Conservation (phyloP, 2,113 vertebrate genomes). For the Malurus alboscapulatus region DNA sequence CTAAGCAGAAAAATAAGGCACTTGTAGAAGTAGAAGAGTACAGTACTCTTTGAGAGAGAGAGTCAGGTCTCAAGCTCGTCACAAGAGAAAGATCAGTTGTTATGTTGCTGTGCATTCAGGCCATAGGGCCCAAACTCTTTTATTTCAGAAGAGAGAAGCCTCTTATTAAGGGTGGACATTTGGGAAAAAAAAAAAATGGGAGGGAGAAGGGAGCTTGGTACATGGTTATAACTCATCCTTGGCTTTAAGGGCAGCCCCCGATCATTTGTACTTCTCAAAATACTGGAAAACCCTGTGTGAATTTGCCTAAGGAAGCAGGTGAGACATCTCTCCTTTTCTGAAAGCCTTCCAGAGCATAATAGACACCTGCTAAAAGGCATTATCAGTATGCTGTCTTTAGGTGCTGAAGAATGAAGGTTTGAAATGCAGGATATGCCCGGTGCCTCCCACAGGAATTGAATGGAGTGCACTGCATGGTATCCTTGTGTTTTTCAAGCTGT, state of each 20-base stretch:
- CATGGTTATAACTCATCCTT: not conserved
- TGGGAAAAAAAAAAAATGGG: not conserved
- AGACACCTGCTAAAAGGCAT: not conserved
- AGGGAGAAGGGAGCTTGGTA: not conserved
- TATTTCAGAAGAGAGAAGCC: not conserved
- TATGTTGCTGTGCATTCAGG: not conserved
- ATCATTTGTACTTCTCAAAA: not conserved
- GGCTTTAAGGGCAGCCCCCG: not conserved
- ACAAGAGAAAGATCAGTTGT: not conserved
- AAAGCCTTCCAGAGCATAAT: not conserved
- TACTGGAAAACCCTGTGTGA: not conserved
- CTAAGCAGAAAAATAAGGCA: not conserved
- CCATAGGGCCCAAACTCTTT: not conserved
- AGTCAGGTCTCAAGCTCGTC: not conserved
- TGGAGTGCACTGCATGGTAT: not conserved
- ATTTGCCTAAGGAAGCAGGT: not conserved
- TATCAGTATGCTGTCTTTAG: not conserved
- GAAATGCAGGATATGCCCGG: not conserved
- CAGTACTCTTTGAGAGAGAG: not conserved
- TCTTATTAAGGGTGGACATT: not conserved
- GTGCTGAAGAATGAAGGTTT: not conserved
- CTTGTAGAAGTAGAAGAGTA: not conserved
- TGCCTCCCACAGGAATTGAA: not conserved
- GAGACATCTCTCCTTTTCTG: not conserved
- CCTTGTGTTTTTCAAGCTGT: not conserved